These are phyloP conservation scores for Triplophysa rosa DNA, from an alignment of 2,113 vertebrate genomes.

Conservation along the genomic window DNA sequence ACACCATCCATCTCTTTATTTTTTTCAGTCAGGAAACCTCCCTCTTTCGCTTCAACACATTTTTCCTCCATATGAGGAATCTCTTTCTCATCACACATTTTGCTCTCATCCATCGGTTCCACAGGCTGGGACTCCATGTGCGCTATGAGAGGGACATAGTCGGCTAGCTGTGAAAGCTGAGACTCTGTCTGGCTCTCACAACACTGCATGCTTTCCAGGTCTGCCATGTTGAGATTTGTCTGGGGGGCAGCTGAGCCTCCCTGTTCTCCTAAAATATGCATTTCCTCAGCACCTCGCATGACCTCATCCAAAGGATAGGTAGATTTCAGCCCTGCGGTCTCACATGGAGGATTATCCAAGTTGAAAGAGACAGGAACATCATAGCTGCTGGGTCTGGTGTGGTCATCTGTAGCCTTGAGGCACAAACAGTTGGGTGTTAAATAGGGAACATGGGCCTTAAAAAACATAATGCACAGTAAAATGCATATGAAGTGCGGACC, in stretches of 20 bases:
- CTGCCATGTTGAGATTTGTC: constrained; percentile 25
- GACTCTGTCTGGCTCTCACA: constrained; percentile 29
- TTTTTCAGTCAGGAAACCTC: background rate
- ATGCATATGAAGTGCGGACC: background rate
- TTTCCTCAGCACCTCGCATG: constrained; percentile 41
- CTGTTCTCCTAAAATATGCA: constrained; percentile 39
- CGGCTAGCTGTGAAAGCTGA: constrained; percentile 7
- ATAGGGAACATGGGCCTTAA: background rate
- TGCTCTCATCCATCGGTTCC: constrained; percentile 11
- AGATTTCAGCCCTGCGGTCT: constrained; percentile 36
- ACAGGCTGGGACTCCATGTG: constrained; percentile 37
- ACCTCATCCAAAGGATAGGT: constrained; percentile 30
- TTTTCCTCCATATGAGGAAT: constrained; percentile 47
- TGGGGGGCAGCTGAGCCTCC: constrained; percentile 27
- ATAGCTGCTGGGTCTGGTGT: constrained; percentile 38
- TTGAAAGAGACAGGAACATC: constrained; percentile 43
- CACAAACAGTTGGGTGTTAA: constrained; percentile 51
- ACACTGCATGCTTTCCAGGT: constrained; percentile 37
- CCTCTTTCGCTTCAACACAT: constrained; percentile 56
- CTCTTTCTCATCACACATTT: constrained; percentile 7
- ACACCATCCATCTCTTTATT: constrained; percentile 1
- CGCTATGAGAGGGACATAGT: background rate
- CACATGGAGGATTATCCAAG: constrained; percentile 14
- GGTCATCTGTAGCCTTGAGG: constrained; percentile 57
- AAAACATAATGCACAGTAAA: background rate